A percentile compares a stretch with the other conserved stretches of the same genome.
Evolutionary conservation across 2,797 vertebrate species (phyloP).

Genomic region (Microctenopoma lineatum): DNA sequence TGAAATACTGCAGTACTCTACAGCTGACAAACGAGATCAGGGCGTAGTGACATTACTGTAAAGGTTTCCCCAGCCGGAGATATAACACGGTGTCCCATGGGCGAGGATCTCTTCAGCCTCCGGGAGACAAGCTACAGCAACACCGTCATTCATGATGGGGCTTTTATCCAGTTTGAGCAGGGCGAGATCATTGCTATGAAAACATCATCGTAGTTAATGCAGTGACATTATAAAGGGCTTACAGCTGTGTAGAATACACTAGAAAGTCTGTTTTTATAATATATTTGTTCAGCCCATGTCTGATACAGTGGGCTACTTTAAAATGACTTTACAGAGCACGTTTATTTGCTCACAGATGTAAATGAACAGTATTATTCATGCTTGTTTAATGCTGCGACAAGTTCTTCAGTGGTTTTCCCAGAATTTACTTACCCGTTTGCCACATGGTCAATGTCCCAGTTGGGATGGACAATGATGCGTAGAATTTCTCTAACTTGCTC

Average conservation of each 20-base stretch:
- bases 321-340: background rate
- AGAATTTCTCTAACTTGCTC: conserved; percentile 84
- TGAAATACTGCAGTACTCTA: background rate
- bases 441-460: conserved; percentile 80
- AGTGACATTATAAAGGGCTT: background rate
- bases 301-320: background rate
- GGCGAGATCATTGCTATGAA: conserved; percentile 84
- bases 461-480: conserved; percentile 83
- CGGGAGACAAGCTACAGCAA: conserved; percentile 81
- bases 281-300: too few relatives aligned
- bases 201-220: background rate
- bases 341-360: background rate
- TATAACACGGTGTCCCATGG: conserved; percentile 77
- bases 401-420: background rate
- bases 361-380: background rate
- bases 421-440: conserved; percentile 78
- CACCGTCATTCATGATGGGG: conserved; percentile 72
- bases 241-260: too few relatives aligned
- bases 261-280: too few relatives aligned
- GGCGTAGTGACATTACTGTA: conserved; percentile 73
- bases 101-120: conserved; percentile 67
- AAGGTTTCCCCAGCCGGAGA: conserved; percentile 87
- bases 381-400: background rate
- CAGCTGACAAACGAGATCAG: conserved; percentile 6
- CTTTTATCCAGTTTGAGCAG: conserved; percentile 85